Percentiles rank a stretch among this genome's conserved stretches.
Conservation (phyloP, 2,888 invertebrate genomes). For the Ischnura elegans region DNA sequence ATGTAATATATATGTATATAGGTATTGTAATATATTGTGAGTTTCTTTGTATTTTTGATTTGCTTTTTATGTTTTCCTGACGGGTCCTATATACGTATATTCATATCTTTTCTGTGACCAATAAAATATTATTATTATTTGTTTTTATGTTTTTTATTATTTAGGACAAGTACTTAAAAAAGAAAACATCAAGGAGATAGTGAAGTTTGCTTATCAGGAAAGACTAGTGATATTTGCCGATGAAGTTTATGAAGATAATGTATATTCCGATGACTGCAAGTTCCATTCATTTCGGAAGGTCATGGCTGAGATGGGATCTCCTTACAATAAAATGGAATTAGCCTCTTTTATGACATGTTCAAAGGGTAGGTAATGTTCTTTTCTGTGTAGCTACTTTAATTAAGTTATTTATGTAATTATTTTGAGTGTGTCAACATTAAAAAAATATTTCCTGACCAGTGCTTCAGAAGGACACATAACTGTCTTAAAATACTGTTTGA, state of each 20-base stretch:
- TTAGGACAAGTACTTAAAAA: constrained; percentile 87
- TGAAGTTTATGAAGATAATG: constrained; percentile 97
- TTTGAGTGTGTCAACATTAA: no score
- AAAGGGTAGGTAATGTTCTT: constrained; percentile 83
- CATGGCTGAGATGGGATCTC: constrained; percentile 92
- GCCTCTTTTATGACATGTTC: constrained; percentile 98
- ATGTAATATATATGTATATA: no score
- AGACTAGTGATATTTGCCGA: constrained; percentile 93
- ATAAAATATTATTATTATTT: no score
- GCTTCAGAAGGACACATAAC: no score
- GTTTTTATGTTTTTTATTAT: constrained; percentile 68
- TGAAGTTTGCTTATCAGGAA: constrained; percentile 94
- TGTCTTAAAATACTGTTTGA: no score
- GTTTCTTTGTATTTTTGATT: no score
- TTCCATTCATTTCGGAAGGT: constrained; percentile 98
- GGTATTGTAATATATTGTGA: no score
- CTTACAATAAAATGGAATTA: constrained; percentile 90
- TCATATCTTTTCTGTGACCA: no score
- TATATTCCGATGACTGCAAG: constrained; percentile 91
- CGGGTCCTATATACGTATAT: no score
- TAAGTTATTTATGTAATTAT: no score
- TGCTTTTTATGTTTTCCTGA: no score
- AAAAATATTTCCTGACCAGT: no score
- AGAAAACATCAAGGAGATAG: constrained; percentile 93
- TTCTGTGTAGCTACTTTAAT: not conserved